Percentiles rank a stretch among this genome's conserved stretches.
Evolutionary conservation across 2,888 invertebrate genomes (phyloP).

Genomic region (Pediacus dermestoides): DNA sequence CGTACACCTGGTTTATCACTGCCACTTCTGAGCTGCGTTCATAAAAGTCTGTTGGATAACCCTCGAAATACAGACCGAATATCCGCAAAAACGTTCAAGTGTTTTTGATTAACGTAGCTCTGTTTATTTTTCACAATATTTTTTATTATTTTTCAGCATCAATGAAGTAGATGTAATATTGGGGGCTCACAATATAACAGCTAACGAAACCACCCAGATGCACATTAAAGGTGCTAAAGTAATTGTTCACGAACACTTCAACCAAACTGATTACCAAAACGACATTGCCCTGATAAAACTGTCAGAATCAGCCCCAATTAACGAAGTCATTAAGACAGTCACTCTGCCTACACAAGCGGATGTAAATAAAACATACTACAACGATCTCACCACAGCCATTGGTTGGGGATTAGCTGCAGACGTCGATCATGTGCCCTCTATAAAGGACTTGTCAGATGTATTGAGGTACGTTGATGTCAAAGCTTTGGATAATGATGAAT

Average conservation of each 20-base stretch:
- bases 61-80: too few species aligned
- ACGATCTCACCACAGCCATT: slow-evolving; percentile 19
- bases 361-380: slow-evolving; percentile 16
- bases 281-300: slow-evolving; percentile 33
- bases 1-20: too few species aligned
- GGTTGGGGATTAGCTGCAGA: slow-evolving; percentile 35
- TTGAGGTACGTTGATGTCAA: slow-evolving; percentile 26
- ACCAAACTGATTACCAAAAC: slow-evolving; percentile 20
- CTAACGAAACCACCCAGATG: slow-evolving; percentile 23
- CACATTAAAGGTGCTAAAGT: slow-evolving; percentile 18
- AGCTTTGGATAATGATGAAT: slow-evolving; percentile 23
- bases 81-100: too few species aligned
- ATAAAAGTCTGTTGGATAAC: too few species aligned
- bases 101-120: too few species aligned
- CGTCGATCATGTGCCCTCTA: slow-evolving; percentile 17
- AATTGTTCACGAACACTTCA: slow-evolving; percentile 29
- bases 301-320: slow-evolving; percentile 20
- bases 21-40: too few species aligned
- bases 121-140: background rate
- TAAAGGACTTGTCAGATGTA: slow-evolving; percentile 27
- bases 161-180: slow-evolving; percentile 27
- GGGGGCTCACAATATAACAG: slow-evolving; percentile 33
- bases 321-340: slow-evolving; percentile 23
- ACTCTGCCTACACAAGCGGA: slow-evolving; percentile 26
- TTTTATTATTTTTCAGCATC: slow-evolving; percentile 20